Percentiles rank a stretch among this genome's conserved stretches.
Evolutionary conservation across 2,113 vertebrate species (phyloP).

Genomic region (Synodontis membranacea): DNA sequence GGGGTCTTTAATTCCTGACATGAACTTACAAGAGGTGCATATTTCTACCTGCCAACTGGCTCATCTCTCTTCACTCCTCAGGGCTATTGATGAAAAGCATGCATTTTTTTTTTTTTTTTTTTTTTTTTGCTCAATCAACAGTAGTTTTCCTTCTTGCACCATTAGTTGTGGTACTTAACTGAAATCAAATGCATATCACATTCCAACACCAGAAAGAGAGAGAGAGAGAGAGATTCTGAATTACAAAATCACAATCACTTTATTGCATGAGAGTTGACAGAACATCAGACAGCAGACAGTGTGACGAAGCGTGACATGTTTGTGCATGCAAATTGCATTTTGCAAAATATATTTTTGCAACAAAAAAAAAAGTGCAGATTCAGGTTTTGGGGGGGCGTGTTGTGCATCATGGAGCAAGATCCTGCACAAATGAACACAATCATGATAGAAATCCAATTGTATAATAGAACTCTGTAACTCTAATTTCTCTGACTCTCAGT

Average conservation of each 20-base stretch:
- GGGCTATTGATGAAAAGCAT: slow-evolving; percentile 11
- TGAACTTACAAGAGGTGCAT: slow-evolving; percentile 17
- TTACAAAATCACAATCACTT: background rate
- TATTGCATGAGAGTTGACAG: background rate
- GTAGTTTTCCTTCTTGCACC: slow-evolving; percentile 37
- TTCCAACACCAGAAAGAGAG: background rate
- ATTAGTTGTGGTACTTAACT: slow-evolving; percentile 8
- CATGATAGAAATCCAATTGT: too few relatives aligned
- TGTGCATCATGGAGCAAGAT: background rate
- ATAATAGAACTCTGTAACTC: background rate
- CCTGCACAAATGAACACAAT: background rate
- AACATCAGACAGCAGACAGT: background rate
- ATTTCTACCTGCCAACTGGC: slow-evolving; percentile 34
- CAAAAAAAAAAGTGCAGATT: background rate
- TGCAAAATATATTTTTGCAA: background rate
- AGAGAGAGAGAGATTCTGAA: background rate
- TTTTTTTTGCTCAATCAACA: slow-evolving; percentile 35
- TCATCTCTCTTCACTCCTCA: slow-evolving; percentile 34
- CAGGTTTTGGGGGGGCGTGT: background rate
- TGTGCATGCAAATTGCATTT: background rate
- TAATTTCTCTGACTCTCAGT: background rate
- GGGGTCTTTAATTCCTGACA: slow-evolving; percentile 10
- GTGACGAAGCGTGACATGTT: background rate
- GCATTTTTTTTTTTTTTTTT: background rate
- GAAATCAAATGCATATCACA: slow-evolving; percentile 10